Evolutionary conservation across 2,113 vertebrate species (phyloP).

Genomic region (Himantopus leucocephalus): DNA sequence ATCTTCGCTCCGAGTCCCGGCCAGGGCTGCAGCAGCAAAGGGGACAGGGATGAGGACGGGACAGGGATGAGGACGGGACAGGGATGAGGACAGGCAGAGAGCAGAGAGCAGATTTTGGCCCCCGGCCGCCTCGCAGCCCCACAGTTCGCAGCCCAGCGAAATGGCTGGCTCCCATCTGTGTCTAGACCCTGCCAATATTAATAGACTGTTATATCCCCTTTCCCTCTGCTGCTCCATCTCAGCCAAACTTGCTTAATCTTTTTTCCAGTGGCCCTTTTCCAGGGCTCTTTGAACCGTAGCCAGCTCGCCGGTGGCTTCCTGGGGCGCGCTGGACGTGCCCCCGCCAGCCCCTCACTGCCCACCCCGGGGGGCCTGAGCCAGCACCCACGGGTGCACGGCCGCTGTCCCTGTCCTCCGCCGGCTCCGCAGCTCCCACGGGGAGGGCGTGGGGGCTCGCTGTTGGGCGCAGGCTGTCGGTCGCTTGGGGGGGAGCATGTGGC

Average conservation of each 20-base stretch:
- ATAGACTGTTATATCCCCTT: background rate
- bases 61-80: too few species aligned
- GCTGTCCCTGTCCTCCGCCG: fast-evolving
- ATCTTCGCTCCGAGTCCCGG: fast-evolving
- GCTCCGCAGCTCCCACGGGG: background rate
- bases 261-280: constrained; percentile 32
- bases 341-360: background rate
- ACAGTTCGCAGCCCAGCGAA: background rate
- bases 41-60: background rate
- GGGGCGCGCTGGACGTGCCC: background rate
- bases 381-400: background rate
- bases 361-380: background rate
- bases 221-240: background rate
- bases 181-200: background rate
- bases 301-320: background rate
- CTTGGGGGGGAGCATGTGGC: background rate
- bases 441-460: fast-evolving
- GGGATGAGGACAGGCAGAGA: too few species aligned
- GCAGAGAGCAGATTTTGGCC: background rate
- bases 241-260: constrained; percentile 1
- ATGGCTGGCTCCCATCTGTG: background rate
- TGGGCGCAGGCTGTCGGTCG: background rate
- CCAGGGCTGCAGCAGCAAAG: background rate
- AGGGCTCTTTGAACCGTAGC: background rate
- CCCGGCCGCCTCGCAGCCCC: background rate